A percentile compares a stretch with the other conserved stretches of the same genome.
Conservation (phyloP, 2,888 invertebrate genomes). For the Lydus trimaculatus region DNA sequence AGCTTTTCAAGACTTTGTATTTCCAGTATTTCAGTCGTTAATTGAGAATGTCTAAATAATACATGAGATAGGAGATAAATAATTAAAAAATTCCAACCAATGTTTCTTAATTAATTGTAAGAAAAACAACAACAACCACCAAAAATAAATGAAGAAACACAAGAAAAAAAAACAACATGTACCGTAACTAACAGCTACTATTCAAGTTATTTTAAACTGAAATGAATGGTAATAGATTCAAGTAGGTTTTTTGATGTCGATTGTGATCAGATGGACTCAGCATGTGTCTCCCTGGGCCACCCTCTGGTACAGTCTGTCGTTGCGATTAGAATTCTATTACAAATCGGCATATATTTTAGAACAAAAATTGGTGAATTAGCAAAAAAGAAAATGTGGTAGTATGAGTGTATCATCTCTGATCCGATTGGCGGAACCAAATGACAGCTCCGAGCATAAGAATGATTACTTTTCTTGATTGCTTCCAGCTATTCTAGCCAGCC, state of each 20-base stretch:
- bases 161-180: too few species aligned
- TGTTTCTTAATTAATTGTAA: conserved; percentile 25
- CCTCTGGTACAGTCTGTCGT: conserved; percentile 36
- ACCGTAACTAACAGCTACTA: neutral
- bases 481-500: conserved; percentile 27
- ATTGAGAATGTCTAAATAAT: conserved; percentile 31
- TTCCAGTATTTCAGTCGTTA: conserved; percentile 24
- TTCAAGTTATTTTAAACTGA: conserved; percentile 36
- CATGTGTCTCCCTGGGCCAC: conserved; percentile 39
- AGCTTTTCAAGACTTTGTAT: conserved; percentile 18
- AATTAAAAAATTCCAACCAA: conserved; percentile 28
- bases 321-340: conserved; percentile 27
- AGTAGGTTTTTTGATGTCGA: conserved; percentile 52
- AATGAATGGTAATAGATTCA: conserved; percentile 53
- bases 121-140: neutral
- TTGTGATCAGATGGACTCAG: conserved; percentile 54
- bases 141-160: too few species aligned
- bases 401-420: neutral
- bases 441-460: conserved; percentile 44
- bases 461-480: conserved; percentile 42
- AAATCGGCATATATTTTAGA: too few species aligned
- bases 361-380: neutral
- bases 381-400: neutral
- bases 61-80: conserved; percentile 28
- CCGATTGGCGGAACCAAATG: conserved; percentile 31